Percentiles rank a stretch among this genome's conserved stretches.
These are phyloP conservation scores for Dascillus cervinus DNA, from an alignment of 2,888 invertebrate genomes.

Conservation along the genomic window DNA sequence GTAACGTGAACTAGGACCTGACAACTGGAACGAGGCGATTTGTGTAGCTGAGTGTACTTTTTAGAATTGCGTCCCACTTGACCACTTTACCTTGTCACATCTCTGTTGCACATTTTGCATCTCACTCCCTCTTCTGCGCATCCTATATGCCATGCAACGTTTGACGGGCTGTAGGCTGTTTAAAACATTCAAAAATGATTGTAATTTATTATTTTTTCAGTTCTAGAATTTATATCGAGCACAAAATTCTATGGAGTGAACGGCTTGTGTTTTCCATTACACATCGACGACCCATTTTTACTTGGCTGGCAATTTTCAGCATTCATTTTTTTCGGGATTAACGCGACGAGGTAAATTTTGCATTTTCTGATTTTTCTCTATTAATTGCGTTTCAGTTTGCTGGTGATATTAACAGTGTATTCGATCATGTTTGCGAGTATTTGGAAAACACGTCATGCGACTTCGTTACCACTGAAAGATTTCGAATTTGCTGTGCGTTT, in stretches of 20 bases:
- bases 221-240: constrained; percentile 51
- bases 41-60: no score
- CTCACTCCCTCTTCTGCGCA: no score
- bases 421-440: constrained; percentile 56
- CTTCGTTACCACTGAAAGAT: constrained; percentile 51
- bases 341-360: constrained; percentile 46
- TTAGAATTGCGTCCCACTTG: no score
- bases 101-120: no score
- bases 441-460: constrained; percentile 52
- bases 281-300: constrained; percentile 59
- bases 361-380: constrained; percentile 1
- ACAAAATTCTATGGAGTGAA: constrained; percentile 58
- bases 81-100: no score
- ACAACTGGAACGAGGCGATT: no score
- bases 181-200: no score
- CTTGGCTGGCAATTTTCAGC: constrained; percentile 66
- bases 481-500: constrained; percentile 59
- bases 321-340: constrained; percentile 60
- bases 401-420: constrained; percentile 53
- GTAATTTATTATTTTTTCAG: constrained; percentile 32
- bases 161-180: no score
- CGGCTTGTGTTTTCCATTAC: constrained; percentile 63
- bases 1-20: no score
- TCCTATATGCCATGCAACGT: no score
- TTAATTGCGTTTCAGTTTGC: constrained; percentile 37